Conservation (phyloP, 1,140 invertebrate genomes). For the Drosophila funebris region DNA sequence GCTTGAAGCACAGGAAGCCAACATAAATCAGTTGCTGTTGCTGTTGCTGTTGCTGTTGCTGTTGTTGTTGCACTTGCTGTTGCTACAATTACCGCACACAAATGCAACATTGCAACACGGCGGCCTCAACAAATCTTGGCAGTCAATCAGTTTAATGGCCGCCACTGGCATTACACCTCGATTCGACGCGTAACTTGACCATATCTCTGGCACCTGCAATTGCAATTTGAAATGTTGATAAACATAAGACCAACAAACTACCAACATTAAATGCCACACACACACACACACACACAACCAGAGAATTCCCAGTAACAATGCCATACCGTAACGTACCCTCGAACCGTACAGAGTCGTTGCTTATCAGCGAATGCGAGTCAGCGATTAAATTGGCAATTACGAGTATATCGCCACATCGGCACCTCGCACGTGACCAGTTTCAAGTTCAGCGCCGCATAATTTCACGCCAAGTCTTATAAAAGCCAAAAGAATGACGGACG, state of each 20-base stretch:
- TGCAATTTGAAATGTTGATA: constrained; percentile 60
- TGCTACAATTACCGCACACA: constrained; percentile 21
- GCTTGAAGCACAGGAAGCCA: neutral
- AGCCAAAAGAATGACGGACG: constrained; percentile 13
- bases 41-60: neutral
- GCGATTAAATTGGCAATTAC: constrained; percentile 75
- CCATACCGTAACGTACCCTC: neutral
- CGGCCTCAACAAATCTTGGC: constrained; percentile 53
- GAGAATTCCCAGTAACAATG: constrained; percentile 11
- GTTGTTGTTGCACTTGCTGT: neutral
- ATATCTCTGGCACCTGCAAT: constrained; percentile 43
- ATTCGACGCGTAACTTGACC: constrained; percentile 31
- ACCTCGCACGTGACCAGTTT: constrained; percentile 70
- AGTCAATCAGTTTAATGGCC: constrained; percentile 72
- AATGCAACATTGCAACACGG: neutral
- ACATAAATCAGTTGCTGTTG: constrained; percentile 40
- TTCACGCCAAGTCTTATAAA: constrained; percentile 23
- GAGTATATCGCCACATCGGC: constrained; percentile 65
- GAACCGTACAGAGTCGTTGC: constrained; percentile 17
- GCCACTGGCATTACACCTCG: constrained; percentile 59
- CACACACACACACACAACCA: neutral
- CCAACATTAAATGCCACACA: constrained; percentile 14
- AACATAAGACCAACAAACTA: constrained; percentile 39
- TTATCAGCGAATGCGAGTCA: constrained; percentile 62
- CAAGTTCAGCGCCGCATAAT: constrained; percentile 63